A percentile compares a stretch with the other conserved stretches of the same genome.
phyloP scores from a whole-genome alignment of 2,888 invertebrate genomes.

The Psylliodes chrysocephalus region DNA sequence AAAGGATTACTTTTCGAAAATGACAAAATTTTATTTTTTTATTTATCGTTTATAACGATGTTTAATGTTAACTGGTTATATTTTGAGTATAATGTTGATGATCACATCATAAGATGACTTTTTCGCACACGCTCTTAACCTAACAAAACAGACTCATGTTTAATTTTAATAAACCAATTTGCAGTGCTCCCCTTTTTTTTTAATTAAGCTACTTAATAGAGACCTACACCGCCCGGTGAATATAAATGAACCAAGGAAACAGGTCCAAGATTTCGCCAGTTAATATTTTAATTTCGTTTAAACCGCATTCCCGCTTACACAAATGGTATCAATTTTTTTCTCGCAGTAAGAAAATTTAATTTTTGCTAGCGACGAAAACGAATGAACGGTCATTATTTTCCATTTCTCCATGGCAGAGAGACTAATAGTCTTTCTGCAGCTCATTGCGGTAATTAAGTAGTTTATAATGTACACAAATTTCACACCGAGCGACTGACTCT shows the following conservation, averaged over 20 bases:
- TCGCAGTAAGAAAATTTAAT: conserved; percentile 12
- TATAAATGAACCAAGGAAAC: not conserved
- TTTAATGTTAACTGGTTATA: too few species aligned
- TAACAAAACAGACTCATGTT: not conserved
- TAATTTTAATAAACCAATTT: not conserved
- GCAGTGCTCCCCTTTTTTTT: not conserved
- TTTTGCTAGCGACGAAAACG: conserved; percentile 21
- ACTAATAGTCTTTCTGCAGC: conserved; percentile 28
- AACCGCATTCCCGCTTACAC: not conserved
- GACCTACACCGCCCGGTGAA: not conserved
- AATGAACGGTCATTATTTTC: conserved; percentile 28
- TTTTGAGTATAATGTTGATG: too few species aligned
- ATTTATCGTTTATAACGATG: too few species aligned
- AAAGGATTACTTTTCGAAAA: too few species aligned
- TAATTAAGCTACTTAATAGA: not conserved
- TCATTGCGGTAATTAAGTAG: conserved; percentile 26
- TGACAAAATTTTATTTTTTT: too few species aligned
- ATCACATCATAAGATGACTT: too few species aligned
- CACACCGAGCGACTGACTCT: not conserved
- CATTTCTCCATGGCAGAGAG: conserved; percentile 16
- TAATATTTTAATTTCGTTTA: not conserved
- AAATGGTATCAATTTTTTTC: conserved; percentile 19
- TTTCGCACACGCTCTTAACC: too few species aligned
- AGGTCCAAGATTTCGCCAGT: not conserved
- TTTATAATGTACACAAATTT: conserved; percentile 23